Percentiles rank a stretch among this genome's conserved stretches.
Evolutionary conservation across 2,888 invertebrate species (phyloP).

Genomic region (Cryptus armator): DNA sequence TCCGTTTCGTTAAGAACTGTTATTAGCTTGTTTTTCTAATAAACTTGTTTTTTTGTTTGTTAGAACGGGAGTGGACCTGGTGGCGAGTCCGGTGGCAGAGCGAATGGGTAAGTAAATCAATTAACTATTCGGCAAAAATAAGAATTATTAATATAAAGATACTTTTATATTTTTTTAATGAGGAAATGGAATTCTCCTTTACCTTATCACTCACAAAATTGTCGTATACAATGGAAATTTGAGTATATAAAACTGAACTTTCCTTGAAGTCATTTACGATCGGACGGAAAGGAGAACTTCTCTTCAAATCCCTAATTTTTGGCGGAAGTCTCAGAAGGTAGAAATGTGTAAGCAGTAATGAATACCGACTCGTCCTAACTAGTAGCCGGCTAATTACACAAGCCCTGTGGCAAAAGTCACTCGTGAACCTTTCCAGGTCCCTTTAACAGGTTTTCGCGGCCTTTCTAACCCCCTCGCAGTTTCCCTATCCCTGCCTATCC

Average conservation of each 20-base stretch:
- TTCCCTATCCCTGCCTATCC: background rate
- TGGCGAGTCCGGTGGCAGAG: slow-evolving; percentile 91
- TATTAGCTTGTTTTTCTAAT: slow-evolving; percentile 83
- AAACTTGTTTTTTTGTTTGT: slow-evolving; percentile 89
- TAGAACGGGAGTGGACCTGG: slow-evolving; percentile 94
- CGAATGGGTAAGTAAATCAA: slow-evolving; percentile 91
- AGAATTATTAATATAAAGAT: background rate
- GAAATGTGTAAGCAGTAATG: slow-evolving; percentile 49
- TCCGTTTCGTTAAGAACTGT: slow-evolving; percentile 82
- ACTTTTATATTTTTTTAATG: background rate
- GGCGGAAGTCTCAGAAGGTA: background rate
- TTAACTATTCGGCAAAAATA: background rate
- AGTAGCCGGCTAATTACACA: slow-evolving; percentile 47
- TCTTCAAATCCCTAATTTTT: too few species aligned
- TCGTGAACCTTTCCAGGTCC: slow-evolving; percentile 8
- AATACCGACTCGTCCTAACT: slow-evolving; percentile 36
- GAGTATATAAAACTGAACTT: background rate
- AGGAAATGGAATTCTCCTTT: background rate
- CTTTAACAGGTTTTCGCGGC: background rate
- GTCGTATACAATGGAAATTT: background rate
- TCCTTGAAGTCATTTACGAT: background rate
- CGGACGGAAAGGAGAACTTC: background rate
- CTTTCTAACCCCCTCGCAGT: slow-evolving; percentile 17
- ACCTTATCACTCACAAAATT: background rate
- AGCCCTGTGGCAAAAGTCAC: slow-evolving; percentile 32